Evolutionary conservation across 2,888 invertebrate genomes (phyloP), one percentile per base, ranked within the genome.

Genomic region (Saturnia pavonia): DNA sequence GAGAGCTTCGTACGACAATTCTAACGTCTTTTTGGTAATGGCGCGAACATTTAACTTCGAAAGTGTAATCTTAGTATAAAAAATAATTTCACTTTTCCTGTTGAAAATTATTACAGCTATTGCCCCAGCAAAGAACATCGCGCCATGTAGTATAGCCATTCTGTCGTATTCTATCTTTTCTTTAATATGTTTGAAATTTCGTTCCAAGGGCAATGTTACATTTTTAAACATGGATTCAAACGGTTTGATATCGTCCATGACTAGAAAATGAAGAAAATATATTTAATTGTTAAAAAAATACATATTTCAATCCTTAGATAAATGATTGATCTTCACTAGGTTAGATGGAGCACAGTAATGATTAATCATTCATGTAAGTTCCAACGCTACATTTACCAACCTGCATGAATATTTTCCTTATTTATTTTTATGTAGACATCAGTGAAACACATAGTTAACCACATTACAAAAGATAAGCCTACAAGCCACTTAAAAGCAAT

Each of bases 401-500:
- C 74, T 75, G 74, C 72, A 69, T 70, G 70, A 70, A 71, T 74
- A 70, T 74, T 70, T 69, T 77, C 19, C 40, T 40, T 76, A 69
- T 68, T 74, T 70, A 65, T 78, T 69, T 75, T 81, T 60, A 83
- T 54, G 73, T 76, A 79, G 16, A 82, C 43, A 73, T 91, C 88
- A 67, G 86, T 70, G 67, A 76, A 73, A 74, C 92, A 92, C 78
- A 89, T 83, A 14, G 82, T 78, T 70, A 88, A 42, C 93, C 93
- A 93, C 92, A 91, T 89, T 42, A 77, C 73, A 9, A 88, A 71
- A 45, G 85, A 77, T 75, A 93, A 77, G 54, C 86, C 81, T 57
- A 88, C 60, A 19, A 94, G 85, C 92, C 92, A 94, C 84, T 85
- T 92, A 70, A 91, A 85, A 67, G 93, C 93, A 80, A 94, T 90